A percentile compares a stretch with the other conserved stretches of the same genome.
Conservation (phyloP, 1,140 invertebrate species). For the Onthophagus taurus region DNA sequence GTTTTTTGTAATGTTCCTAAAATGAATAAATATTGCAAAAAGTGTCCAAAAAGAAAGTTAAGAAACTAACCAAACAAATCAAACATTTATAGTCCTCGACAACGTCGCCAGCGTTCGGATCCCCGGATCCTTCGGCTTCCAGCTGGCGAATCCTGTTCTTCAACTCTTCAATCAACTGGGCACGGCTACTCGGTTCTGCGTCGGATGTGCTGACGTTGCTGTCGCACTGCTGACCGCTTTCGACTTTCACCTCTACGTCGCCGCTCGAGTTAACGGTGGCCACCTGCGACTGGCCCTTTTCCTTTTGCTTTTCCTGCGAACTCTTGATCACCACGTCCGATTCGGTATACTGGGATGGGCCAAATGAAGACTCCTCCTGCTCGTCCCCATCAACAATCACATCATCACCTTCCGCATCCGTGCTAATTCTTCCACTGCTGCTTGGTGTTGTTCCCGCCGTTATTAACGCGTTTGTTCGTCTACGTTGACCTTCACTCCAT, state of each 20-base stretch:
- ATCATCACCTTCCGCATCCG: slow-evolving; percentile 45
- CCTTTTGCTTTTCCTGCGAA: slow-evolving; percentile 18
- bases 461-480: slow-evolving; percentile 13
- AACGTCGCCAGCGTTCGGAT: slow-evolving; percentile 31
- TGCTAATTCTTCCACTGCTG: slow-evolving; percentile 23
- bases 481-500: slow-evolving; percentile 32
- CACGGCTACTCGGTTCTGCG: slow-evolving; percentile 41
- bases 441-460: slow-evolving; percentile 18
- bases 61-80: slow-evolving; percentile 58
- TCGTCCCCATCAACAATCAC: slow-evolving; percentile 70
- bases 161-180: slow-evolving; percentile 55
- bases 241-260: slow-evolving; percentile 34
- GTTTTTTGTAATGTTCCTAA: slow-evolving; percentile 52
- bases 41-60: neutral
- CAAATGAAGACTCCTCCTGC: slow-evolving; percentile 50
- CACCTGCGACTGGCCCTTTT: slow-evolving; percentile 36
- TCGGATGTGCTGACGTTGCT: slow-evolving; percentile 39
- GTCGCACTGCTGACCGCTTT: slow-evolving; percentile 36
- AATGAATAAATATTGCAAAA: slow-evolving; percentile 18
- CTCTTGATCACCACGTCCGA: slow-evolving; percentile 43
- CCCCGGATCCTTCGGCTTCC: slow-evolving; percentile 41
- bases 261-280: slow-evolving; percentile 37
- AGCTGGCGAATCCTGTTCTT: slow-evolving; percentile 55
- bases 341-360: slow-evolving; percentile 59
- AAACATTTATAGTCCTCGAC: slow-evolving; percentile 54